Evolutionary conservation across 2,113 vertebrate genomes (phyloP).

Genomic region (Nibea coibor): DNA sequence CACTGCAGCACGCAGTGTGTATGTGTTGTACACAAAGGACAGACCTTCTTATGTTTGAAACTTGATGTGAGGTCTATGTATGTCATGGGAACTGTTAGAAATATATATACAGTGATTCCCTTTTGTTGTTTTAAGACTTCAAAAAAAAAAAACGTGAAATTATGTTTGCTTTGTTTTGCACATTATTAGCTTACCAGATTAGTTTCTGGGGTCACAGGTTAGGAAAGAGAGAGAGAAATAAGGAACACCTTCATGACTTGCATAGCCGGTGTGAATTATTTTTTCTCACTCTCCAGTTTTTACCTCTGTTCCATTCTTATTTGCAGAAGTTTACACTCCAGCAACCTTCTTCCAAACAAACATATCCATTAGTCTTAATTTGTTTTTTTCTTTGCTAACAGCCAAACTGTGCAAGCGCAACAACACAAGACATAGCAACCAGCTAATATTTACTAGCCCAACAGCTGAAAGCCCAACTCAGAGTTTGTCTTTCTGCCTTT

Average conservation of each 20-base stretch:
- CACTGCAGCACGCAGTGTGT: conserved; percentile 14
- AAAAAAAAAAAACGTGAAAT: background rate
- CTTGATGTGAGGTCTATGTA: background rate
- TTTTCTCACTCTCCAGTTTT: background rate
- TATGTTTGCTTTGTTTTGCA: background rate
- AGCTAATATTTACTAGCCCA: too few species aligned
- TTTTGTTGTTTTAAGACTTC: background rate
- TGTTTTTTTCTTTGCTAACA: background rate
- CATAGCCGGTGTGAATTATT: background rate
- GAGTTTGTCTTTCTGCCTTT: too few species aligned
- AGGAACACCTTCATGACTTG: background rate
- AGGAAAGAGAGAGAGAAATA: background rate
- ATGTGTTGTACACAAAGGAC: conserved; percentile 22
- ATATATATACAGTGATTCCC: background rate
- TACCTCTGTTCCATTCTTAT: too few species aligned
- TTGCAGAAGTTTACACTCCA: conserved; percentile 1
- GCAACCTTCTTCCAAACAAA: background rate
- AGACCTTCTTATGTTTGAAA: background rate
- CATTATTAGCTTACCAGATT: background rate
- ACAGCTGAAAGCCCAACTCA: too few species aligned
- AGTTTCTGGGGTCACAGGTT: background rate
- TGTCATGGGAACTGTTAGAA: background rate
- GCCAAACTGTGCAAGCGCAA: too few species aligned
- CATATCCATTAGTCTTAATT: background rate
- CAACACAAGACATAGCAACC: too few species aligned